Conservation (phyloP, 1,140 invertebrate genomes). For the Drosophila pseudoananassae region DNA sequence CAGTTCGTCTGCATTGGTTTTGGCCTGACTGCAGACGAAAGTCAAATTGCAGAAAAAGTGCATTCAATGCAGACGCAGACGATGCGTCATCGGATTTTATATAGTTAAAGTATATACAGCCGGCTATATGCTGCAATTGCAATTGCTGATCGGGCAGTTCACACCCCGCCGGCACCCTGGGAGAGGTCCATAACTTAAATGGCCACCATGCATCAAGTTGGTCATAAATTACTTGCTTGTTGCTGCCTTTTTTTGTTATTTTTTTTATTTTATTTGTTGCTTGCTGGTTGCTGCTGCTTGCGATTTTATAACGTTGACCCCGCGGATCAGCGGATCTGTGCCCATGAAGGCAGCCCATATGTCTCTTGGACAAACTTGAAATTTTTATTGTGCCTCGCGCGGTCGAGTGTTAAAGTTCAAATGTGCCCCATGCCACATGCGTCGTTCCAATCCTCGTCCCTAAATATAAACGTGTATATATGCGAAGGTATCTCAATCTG, state of each 20-base stretch:
- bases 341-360: constrained; percentile 51
- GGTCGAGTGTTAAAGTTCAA: constrained; percentile 80
- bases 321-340: constrained; percentile 67
- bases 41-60: constrained; percentile 49
- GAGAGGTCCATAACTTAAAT: constrained; percentile 65
- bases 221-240: constrained; percentile 79
- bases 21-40: constrained; percentile 26
- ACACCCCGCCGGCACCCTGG: constrained; percentile 42
- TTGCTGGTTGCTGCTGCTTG: constrained; percentile 40
- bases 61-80: constrained; percentile 75
- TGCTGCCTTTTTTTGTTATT: constrained; percentile 37
- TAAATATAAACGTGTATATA: constrained; percentile 20
- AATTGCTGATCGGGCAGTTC: constrained; percentile 73
- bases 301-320: constrained; percentile 81
- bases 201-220: constrained; percentile 78
- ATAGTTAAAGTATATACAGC: background rate
- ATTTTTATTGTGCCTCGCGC: constrained; percentile 66
- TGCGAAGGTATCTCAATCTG: constrained; percentile 76
- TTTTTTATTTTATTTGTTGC: constrained; percentile 4
- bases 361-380: constrained; percentile 73
- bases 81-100: constrained; percentile 68
- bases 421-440: constrained; percentile 69
- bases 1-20: constrained; percentile 62
- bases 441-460: constrained; percentile 37
- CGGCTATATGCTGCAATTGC: constrained; percentile 27